Conservation (phyloP, 2,113 vertebrate genomes). For the Eublepharis macularius region DNA sequence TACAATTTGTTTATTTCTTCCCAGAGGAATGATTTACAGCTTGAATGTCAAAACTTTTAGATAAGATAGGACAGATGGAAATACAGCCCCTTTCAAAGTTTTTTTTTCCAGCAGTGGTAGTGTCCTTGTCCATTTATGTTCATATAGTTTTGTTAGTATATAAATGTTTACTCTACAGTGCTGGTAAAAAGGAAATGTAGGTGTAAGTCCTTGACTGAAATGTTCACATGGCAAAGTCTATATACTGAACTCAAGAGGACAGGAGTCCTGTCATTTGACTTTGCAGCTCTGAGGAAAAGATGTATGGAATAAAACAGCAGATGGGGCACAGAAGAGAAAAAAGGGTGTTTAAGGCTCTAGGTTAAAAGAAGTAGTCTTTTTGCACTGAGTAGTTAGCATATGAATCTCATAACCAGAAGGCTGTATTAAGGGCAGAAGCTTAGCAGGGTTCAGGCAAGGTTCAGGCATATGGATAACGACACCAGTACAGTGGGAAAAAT, state of each 20-base stretch:
- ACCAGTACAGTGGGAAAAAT: not conserved
- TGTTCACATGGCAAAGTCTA: not conserved
- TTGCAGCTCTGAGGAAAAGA: not conserved
- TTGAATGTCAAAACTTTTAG: not conserved
- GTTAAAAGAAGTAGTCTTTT: not conserved
- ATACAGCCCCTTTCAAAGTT: not conserved
- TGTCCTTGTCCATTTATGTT: not conserved
- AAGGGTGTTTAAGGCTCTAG: not conserved
- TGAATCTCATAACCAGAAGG: not conserved
- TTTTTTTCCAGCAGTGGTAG: not conserved
- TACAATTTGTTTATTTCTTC: not conserved
- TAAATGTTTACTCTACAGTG: not conserved
- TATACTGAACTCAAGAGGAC: not conserved
- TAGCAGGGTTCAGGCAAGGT: not conserved
- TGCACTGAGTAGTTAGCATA: not conserved
- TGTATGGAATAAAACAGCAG: not conserved
- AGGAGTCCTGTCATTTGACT: not conserved
- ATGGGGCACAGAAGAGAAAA: not conserved
- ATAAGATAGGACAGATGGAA: not conserved
- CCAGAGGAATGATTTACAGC: not conserved
- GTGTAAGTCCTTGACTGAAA: not conserved
- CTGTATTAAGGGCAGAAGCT: not conserved
- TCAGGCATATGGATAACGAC: slow-evolving; percentile 14
- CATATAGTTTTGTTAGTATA: not conserved
- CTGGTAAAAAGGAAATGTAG: not conserved